Evolutionary conservation across 1,140 invertebrate species (phyloP), one percentile per base, ranked within the genome.

Genomic region (Listronotus bonariensis): DNA sequence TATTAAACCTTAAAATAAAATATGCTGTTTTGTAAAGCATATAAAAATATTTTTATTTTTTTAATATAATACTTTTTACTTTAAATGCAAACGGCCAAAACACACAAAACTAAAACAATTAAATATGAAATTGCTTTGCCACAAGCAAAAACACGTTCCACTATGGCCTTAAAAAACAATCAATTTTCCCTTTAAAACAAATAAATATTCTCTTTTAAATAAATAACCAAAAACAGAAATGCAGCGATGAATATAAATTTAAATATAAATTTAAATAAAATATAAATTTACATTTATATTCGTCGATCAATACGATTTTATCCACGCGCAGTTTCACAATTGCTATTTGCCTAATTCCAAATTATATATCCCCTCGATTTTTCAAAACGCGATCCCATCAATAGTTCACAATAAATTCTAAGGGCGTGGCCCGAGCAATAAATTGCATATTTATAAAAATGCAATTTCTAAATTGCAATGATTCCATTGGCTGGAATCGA

Each of bases 381-480:
- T 63, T 63, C 48, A n/a, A 45, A 54, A 52, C n/a, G 11, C 12
- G 10, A 15, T 15, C 34, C 36, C 60, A 46, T 63, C 60, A 63
- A 63, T 63, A 63, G 34, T 52, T 9, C 18, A 60, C 60, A 34
- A 63, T 34, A 63, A 63, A 63, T 64, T 59, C 31, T 34, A 34
- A 31, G 62, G 62, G 62, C 54, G 62, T 64, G 62, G 62, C 18
- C 38, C 12, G 11, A 52, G 34, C 62, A 56, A 64, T 64, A 64
- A 64, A 64, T 64, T 64, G 41, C 56, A 64, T 64, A 64, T 64
- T 63, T 64, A 49, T 64, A 64, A 64, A 63, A 64, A 64, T 14
- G n/a, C n/a, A 12, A 34, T 42, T 36, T 36, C 59, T 45, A 62
- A 62, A 62, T 41, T 62, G 59, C 59, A 62, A 54, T 31, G 38